Evolutionary conservation across 2,113 vertebrate genomes (phyloP).

Genomic region (Willisornis vidua): DNA sequence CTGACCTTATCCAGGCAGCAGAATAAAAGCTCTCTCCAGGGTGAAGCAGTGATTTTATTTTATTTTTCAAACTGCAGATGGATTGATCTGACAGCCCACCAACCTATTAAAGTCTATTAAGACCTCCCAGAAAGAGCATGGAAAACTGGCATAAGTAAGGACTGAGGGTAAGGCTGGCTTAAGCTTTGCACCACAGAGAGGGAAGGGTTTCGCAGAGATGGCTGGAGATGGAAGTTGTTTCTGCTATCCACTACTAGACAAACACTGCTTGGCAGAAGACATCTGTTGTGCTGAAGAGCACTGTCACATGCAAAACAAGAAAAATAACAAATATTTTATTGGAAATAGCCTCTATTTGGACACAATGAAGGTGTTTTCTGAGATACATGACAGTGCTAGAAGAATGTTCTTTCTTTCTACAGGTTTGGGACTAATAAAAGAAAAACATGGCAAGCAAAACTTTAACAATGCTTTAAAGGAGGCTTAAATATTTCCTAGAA

Average conservation of each 20-base stretch:
- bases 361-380: background rate
- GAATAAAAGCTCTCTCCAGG: slow-evolving; percentile 6
- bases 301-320: background rate
- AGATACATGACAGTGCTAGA: background rate
- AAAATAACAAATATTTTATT: background rate
- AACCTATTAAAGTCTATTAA: background rate
- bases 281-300: background rate
- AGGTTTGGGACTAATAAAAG: background rate
- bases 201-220: background rate
- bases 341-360: background rate
- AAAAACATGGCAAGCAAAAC: background rate
- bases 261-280: background rate
- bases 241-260: background rate
- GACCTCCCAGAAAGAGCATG: background rate
- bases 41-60: background rate
- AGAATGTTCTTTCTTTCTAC: background rate
- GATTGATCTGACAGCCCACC: slow-evolving; percentile 15
- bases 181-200: background rate
- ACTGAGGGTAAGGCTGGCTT: background rate
- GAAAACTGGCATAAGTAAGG: background rate
- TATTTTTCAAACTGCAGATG: slow-evolving; percentile 4
- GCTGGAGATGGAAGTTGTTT: background rate
- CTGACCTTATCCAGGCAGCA: slow-evolving; percentile 11
- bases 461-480: background rate
- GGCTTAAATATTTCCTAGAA: background rate